A percentile compares a stretch with the other conserved stretches of the same genome.
Conservation (phyloP, 2,888 invertebrate genomes). For the Sarcophaga carnaria region DNA sequence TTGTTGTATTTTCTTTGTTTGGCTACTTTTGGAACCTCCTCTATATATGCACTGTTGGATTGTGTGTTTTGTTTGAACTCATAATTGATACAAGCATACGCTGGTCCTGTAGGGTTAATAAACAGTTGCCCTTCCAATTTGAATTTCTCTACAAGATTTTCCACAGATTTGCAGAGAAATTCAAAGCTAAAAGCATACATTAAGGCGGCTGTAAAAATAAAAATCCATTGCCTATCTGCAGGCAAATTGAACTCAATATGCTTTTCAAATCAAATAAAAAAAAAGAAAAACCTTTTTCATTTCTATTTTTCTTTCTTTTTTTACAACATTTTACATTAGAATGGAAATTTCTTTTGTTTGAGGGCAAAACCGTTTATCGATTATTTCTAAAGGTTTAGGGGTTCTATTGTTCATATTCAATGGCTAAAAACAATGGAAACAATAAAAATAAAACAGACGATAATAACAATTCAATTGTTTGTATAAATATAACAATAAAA, state of each 20-base stretch:
- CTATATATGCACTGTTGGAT: too few species aligned
- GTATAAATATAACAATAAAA: conserved; percentile 8
- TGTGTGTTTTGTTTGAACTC: too few species aligned
- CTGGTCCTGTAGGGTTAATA: too few species aligned
- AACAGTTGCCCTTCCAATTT: too few species aligned
- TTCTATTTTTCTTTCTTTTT: neutral
- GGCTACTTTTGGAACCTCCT: too few species aligned
- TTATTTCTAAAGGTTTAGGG: neutral
- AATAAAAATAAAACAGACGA: conserved; percentile 47
- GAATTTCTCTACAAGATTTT: neutral
- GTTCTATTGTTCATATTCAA: neutral
- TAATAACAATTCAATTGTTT: conserved; percentile 56
- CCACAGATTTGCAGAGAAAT: neutral
- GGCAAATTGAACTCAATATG: conserved; percentile 57
- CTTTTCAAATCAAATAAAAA: neutral
- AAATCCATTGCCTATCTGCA: conserved; percentile 52
- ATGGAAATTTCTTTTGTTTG: neutral
- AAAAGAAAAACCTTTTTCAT: neutral
- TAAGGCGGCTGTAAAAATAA: conserved; percentile 40
- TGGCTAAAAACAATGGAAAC: conserved; percentile 39
- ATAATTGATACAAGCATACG: too few species aligned
- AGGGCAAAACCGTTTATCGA: neutral
- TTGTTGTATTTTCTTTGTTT: too few species aligned
- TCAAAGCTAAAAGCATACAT: conserved; percentile 21
- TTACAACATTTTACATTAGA: neutral